Evolutionary conservation across 2,113 vertebrate genomes (phyloP).

Genomic region (Chaetodon auriga): DNA sequence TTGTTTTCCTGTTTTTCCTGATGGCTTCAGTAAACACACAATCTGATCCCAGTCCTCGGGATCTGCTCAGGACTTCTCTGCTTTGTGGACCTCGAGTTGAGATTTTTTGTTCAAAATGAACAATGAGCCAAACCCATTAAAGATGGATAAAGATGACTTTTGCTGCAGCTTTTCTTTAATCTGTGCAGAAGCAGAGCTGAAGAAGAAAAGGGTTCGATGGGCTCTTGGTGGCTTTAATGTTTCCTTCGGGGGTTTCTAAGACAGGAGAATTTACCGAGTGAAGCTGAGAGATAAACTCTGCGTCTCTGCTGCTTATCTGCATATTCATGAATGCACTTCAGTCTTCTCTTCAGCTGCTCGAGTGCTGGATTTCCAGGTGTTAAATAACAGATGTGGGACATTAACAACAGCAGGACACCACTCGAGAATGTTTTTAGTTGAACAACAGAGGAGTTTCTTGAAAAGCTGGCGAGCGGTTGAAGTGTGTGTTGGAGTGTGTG

Average conservation of each 20-base stretch:
- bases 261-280: neutral
- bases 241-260: neutral
- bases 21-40: too few relatives aligned
- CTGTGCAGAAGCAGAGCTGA: neutral
- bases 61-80: neutral
- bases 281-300: neutral
- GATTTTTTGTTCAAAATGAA: neutral
- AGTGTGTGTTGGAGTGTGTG: slow-evolving; percentile 36
- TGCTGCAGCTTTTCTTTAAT: neutral
- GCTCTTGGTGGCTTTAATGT: neutral
- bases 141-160: neutral
- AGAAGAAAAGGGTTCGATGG: neutral
- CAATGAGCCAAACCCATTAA: neutral
- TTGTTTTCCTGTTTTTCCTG: too few relatives aligned
- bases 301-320: neutral
- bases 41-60: too few relatives aligned
- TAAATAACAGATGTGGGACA: slow-evolving; percentile 17
- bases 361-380: neutral
- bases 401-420: neutral
- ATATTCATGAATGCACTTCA: neutral
- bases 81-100: neutral
- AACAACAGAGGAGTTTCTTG: neutral
- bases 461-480: slow-evolving; percentile 17
- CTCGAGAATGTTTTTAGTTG: slow-evolving; percentile 44
- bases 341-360: neutral